phyloP scores from a whole-genome alignment of 2,888 invertebrate genomes.

The Idaea biselata region DNA sequence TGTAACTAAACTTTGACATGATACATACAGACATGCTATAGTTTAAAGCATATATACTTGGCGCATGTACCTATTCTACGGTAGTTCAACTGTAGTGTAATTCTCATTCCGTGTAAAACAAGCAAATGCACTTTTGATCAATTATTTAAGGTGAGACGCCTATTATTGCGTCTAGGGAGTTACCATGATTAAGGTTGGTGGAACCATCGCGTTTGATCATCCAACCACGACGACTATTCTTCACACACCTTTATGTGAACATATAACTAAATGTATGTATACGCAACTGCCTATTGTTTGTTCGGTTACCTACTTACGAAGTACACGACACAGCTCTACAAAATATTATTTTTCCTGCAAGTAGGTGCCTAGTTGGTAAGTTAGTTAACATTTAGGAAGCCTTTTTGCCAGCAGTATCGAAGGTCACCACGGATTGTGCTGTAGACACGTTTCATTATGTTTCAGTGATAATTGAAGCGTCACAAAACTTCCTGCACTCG shows the following conservation, averaged over 20 bases:
- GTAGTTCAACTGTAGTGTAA: no score
- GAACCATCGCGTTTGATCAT: conserved; percentile 26
- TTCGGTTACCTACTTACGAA: conserved; percentile 15
- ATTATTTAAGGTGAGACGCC: background rate
- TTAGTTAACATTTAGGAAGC: conserved; percentile 20
- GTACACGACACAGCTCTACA: background rate
- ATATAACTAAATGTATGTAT: conserved; percentile 10
- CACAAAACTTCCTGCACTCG: conserved; percentile 19
- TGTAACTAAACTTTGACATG: conserved; percentile 9
- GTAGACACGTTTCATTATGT: conserved; percentile 20
- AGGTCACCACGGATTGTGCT: conserved; percentile 19
- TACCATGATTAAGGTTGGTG: conserved; percentile 14
- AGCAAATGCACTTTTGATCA: background rate
- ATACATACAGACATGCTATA: background rate
- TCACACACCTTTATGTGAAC: conserved; percentile 35
- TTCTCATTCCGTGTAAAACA: background rate
- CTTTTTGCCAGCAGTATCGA: conserved; percentile 17
- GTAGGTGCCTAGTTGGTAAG: background rate
- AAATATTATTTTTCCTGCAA: background rate
- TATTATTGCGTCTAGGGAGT: background rate
- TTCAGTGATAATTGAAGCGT: conserved; percentile 14
- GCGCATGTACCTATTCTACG: background rate
- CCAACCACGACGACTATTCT: conserved; percentile 26
- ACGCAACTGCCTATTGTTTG: conserved; percentile 30
- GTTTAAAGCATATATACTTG: background rate